Conservation (phyloP, 2,797 vertebrate genomes). For the Siniperca undulata region DNA sequence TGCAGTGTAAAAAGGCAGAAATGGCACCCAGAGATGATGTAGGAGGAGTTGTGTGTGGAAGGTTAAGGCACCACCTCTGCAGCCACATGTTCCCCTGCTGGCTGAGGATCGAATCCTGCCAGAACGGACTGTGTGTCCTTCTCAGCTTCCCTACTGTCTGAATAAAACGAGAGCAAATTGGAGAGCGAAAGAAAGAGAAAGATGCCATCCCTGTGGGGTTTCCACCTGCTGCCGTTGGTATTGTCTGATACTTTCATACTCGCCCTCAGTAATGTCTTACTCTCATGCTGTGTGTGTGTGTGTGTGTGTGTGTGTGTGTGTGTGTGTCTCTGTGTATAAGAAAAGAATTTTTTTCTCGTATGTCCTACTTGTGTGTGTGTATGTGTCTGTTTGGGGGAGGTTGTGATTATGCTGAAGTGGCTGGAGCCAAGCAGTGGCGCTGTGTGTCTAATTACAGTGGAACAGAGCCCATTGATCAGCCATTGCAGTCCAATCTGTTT, state of each 20-base stretch:
- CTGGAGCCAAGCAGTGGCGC: conserved; percentile 85
- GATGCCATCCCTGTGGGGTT: conserved; percentile 74
- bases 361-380: conserved; percentile 19
- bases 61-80: conserved; percentile 72
- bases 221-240: conserved; percentile 72
- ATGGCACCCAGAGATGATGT: conserved; percentile 52
- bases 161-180: conserved; percentile 73
- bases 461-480: conserved; percentile 89
- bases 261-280: conserved; percentile 74
- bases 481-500: conserved; percentile 90
- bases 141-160: conserved; percentile 77
- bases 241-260: conserved; percentile 74
- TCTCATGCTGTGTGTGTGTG: conserved; percentile 61
- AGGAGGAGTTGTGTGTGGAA: conserved; percentile 25
- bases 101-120: conserved; percentile 75
- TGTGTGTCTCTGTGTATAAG: conserved; percentile 61
- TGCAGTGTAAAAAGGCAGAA: conserved; percentile 56
- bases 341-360: conserved; percentile 34
- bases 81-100: conserved; percentile 77
- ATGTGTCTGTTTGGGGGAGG: conserved; percentile 42
- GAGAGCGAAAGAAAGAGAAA: conserved; percentile 60
- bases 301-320: conserved; percentile 52
- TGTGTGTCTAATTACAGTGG: conserved; percentile 95
- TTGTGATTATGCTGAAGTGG: conserved; percentile 88
- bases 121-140: conserved; percentile 71